phyloP scores from a whole-genome alignment of 1,140 invertebrate genomes.

The Trichonephila inaurata region DNA sequence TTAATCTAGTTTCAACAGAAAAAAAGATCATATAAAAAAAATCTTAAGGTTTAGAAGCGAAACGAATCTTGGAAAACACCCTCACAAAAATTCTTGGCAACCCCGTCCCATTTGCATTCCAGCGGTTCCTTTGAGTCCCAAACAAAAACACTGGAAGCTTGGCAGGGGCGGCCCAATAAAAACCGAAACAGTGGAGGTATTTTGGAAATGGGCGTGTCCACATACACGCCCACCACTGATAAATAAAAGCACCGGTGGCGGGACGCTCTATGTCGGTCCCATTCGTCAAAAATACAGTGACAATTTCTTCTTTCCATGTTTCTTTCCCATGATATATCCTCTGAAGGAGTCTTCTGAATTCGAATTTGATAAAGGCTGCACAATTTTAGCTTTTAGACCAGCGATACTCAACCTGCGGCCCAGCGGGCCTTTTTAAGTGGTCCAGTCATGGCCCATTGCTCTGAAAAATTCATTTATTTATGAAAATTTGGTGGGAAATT shows the following conservation, averaged over 20 bases:
- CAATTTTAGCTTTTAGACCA: too few relatives aligned
- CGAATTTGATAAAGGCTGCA: too few relatives aligned
- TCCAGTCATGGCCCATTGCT: too few relatives aligned
- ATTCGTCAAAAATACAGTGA: background rate
- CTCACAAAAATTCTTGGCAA: constrained; percentile 1
- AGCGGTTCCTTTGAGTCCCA: background rate
- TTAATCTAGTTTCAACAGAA: too few relatives aligned
- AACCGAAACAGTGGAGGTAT: background rate
- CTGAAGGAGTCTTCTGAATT: too few relatives aligned
- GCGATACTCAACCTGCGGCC: too few relatives aligned
- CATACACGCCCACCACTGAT: constrained; percentile 3
- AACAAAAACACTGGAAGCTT: background rate
- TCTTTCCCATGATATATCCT: too few relatives aligned
- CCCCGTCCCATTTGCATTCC: constrained; percentile 14
- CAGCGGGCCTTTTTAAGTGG: too few relatives aligned
- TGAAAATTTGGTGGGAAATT: too few relatives aligned
- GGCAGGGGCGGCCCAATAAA: constrained; percentile 3
- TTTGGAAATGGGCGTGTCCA: background rate
- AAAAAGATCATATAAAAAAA: background rate
- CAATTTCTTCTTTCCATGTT: background rate
- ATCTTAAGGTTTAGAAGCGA: background rate
- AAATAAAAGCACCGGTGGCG: constrained; percentile 10
- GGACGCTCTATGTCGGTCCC: background rate
- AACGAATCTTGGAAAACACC: background rate
- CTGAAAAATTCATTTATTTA: too few relatives aligned